A percentile compares a stretch with the other conserved stretches of the same genome.
phyloP scores from a whole-genome alignment of 2,888 invertebrate species.

The Suillia variegata region DNA sequence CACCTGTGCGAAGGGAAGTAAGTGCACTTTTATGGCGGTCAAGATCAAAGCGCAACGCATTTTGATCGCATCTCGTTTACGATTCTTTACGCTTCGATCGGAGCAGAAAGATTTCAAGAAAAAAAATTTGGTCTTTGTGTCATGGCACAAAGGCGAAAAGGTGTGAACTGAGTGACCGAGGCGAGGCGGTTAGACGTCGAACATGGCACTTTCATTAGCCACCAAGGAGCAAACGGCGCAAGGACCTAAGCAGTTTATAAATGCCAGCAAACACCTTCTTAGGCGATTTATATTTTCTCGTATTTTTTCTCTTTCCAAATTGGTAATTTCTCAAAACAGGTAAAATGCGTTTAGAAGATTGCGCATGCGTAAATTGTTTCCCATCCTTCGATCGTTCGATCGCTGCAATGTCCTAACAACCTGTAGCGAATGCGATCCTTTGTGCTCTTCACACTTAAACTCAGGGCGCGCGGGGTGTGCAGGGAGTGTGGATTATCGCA shows the following conservation, averaged over 20 bases:
- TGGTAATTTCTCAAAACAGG: too few species aligned
- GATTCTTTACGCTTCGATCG: conserved; percentile 46
- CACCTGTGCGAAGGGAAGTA: conserved; percentile 38
- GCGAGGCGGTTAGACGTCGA: too few species aligned
- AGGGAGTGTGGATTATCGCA: too few species aligned
- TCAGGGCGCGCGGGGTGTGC: not conserved
- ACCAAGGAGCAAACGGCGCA: conserved; percentile 29
- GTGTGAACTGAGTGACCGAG: conserved; percentile 46
- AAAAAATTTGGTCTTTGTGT: conserved; percentile 2
- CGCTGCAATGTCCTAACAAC: conserved; percentile 51
- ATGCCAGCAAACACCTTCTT: conserved; percentile 18
- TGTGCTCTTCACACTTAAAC: conserved; percentile 15
- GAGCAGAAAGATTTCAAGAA: not conserved
- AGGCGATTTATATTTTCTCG: too few species aligned
- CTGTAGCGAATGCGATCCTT: conserved; percentile 48
- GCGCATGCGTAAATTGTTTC: too few species aligned
- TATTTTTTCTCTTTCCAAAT: too few species aligned
- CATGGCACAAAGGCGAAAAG: too few species aligned
- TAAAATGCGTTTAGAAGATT: too few species aligned
- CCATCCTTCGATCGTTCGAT: too few species aligned
- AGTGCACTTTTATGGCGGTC: conserved; percentile 31
- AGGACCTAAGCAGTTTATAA: conserved; percentile 25
- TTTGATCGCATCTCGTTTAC: conserved; percentile 42
- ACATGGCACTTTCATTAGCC: conserved; percentile 42
- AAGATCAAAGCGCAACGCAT: conserved; percentile 40